A percentile compares a stretch with the other conserved stretches of the same genome.
These are phyloP conservation scores for Drosophila erecta DNA, from an alignment of 1,140 invertebrate genomes.

Conservation along the genomic window DNA sequence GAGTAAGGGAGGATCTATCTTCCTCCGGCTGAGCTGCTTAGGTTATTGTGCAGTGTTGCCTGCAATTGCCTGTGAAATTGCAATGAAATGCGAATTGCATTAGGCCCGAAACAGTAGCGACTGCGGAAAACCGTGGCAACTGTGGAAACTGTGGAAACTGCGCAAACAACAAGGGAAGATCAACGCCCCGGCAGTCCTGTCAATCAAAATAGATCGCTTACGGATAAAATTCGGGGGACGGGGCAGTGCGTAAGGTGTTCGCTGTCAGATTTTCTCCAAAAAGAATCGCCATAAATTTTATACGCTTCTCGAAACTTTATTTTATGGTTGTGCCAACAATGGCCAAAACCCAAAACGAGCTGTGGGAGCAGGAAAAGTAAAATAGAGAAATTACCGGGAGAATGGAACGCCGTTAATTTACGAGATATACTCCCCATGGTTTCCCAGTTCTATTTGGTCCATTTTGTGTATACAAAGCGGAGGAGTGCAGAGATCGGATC, in stretches of 20 bases:
- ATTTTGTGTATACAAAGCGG: constrained; percentile 65
- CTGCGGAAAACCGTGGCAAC: neutral
- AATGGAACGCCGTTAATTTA: constrained; percentile 81
- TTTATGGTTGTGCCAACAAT: constrained; percentile 68
- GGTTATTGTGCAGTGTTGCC: constrained; percentile 57
- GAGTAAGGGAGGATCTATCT: constrained; percentile 36
- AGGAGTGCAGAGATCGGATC: constrained; percentile 8
- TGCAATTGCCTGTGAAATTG: constrained; percentile 80
- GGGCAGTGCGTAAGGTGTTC: constrained; percentile 60
- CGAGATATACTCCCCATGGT: constrained; percentile 83
- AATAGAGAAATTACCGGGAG: constrained; percentile 30
- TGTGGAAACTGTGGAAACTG: neutral
- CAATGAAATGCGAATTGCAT: constrained; percentile 78
- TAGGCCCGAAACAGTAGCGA: constrained; percentile 37
- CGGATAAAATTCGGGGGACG: neutral
- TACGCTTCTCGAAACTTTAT: constrained; percentile 82
- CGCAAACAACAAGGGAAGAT: neutral
- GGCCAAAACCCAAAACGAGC: constrained; percentile 40
- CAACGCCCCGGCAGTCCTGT: constrained; percentile 73
- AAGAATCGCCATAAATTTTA: constrained; percentile 76
- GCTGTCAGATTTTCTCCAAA: constrained; percentile 77
- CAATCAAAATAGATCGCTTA: constrained; percentile 60
- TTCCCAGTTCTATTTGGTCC: constrained; percentile 50
- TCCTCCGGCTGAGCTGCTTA: constrained; percentile 61
- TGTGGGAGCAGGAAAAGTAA: constrained; percentile 15